phyloP scores from a whole-genome alignment of 2,888 invertebrate genomes.

The Drosophila borborema region DNA sequence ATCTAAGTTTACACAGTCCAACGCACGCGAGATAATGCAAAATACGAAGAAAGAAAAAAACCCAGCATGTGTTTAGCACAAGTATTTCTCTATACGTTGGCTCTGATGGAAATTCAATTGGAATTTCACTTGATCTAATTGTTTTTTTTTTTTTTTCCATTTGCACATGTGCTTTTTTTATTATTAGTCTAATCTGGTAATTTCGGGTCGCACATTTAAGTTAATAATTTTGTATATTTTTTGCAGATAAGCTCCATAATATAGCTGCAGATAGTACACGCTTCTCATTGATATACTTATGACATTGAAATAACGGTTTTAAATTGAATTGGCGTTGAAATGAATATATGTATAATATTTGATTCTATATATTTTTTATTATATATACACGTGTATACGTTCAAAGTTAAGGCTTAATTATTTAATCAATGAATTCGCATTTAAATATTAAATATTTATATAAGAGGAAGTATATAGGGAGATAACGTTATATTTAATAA shows the following conservation, averaged over 20 bases:
- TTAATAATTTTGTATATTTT: neutral
- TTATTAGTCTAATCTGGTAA: neutral
- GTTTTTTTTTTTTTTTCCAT: neutral
- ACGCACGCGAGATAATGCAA: constrained; percentile 7
- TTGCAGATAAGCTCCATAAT: neutral
- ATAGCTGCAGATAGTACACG: neutral
- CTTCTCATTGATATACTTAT: neutral
- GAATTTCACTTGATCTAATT: neutral
- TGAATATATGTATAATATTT: neutral
- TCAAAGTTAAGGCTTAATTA: neutral
- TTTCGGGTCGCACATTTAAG: neutral
- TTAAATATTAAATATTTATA: neutral
- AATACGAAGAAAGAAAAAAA: neutral
- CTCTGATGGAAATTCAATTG: neutral
- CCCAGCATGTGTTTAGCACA: constrained; percentile 10
- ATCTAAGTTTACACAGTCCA: constrained; percentile 9
- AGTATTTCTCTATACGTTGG: neutral
- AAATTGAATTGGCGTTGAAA: neutral
- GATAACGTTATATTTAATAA: neutral
- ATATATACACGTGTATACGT: neutral
- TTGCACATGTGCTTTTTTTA: too few species aligned
- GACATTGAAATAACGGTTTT: neutral
- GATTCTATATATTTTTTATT: too few species aligned
- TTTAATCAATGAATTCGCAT: neutral
- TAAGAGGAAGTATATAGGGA: neutral